These are phyloP conservation scores for Ophonus ardosiacus DNA, from an alignment of 2,888 invertebrate genomes.

Conservation along the genomic window DNA sequence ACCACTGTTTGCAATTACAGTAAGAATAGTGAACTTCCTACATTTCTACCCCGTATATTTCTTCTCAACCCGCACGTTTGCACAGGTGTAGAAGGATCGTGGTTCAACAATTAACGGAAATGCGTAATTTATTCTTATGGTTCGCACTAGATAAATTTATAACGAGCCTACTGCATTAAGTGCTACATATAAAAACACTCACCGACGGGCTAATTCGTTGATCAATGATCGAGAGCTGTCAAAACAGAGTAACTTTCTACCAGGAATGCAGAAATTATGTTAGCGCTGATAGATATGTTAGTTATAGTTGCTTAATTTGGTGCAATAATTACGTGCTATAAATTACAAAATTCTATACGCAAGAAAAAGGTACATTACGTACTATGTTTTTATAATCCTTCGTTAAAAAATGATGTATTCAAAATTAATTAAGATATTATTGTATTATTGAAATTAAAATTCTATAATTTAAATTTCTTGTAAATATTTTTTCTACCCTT, in stretches of 20 bases:
- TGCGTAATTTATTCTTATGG: conserved; percentile 60
- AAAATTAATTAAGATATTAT: too few relatives aligned
- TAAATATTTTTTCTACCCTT: too few relatives aligned
- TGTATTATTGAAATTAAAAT: too few relatives aligned
- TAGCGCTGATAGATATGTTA: not conserved
- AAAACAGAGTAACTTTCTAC: conserved; percentile 25
- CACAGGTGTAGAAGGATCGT: conserved; percentile 30
- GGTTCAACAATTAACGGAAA: conserved; percentile 62
- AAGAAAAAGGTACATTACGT: too few relatives aligned
- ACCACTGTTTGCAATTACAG: conserved; percentile 5
- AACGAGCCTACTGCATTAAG: conserved; percentile 57
- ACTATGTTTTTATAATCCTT: too few relatives aligned
- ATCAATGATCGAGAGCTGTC: conserved; percentile 21
- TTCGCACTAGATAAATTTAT: conserved; percentile 62
- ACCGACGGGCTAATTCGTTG: conserved; percentile 13
- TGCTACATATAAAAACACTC: conserved; percentile 62
- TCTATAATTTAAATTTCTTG: too few relatives aligned
- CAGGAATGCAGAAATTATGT: not conserved
- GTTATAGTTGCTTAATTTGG: too few relatives aligned
- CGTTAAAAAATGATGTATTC: too few relatives aligned
- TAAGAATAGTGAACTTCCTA: conserved; percentile 21
- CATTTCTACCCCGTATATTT: conserved; percentile 37
- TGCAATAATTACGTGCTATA: too few relatives aligned
- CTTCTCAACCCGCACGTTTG: conserved; percentile 10
- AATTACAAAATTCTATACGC: too few relatives aligned